phyloP scores from a whole-genome alignment of 64 coral and sea anemone genomes.

The Montipora foliosa region DNA sequence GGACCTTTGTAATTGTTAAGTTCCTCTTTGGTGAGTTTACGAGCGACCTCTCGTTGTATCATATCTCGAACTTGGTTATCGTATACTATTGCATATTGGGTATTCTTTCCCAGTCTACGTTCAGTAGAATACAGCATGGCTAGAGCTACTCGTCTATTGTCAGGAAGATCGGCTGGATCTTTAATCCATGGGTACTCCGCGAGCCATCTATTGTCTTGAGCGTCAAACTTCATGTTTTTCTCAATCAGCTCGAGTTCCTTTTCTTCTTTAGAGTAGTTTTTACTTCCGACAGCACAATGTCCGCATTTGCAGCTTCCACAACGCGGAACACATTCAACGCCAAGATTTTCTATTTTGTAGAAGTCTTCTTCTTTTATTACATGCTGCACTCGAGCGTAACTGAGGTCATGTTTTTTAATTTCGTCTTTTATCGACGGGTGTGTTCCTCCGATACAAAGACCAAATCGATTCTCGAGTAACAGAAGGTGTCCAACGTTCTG shows the following conservation, averaged over 20 bases:
- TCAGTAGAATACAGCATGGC: constrained; percentile 36
- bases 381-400: no score
- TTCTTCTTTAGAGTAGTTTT: no score
- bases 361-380: no score
- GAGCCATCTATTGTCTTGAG: constrained; percentile 13
- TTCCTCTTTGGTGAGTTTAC: no score
- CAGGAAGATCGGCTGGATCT: not conserved
- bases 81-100: constrained; percentile 26
- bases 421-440: constrained; percentile 22
- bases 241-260: not conserved
- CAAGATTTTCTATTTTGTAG: no score
- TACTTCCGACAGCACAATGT: no score
- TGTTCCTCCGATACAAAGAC: constrained; percentile 73
- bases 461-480: constrained; percentile 55
- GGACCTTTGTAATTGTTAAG: no score
- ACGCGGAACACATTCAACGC: no score
- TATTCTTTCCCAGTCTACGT: constrained; percentile 4
- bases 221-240: constrained; percentile 27
- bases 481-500: constrained; percentile 59
- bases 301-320: no score
- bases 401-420: no score
- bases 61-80: constrained; percentile 39
- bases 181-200: constrained; percentile 26
- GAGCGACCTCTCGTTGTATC: not conserved
- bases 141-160: constrained; percentile 7